Evolutionary conservation across 2,888 invertebrate species (phyloP), one percentile per base, ranked within the genome.

Genomic region (Malachius bipustulatus): DNA sequence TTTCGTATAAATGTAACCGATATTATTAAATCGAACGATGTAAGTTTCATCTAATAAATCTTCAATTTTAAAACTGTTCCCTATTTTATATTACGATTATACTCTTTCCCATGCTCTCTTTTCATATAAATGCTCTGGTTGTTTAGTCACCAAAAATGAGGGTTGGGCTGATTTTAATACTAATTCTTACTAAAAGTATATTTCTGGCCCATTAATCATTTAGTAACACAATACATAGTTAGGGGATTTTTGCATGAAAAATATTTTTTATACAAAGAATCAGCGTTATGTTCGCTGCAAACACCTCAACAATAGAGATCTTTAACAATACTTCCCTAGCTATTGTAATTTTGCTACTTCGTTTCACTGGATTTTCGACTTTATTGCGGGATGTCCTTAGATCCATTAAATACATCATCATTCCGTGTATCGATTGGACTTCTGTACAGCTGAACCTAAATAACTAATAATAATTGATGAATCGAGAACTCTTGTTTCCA

Each of bases 241-340:
- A 49, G 52, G 54, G 55, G 52, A 50, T 51, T 52, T 50, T 55
- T 55, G 55, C 54, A 54, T 54, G 54, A 50, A 56, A 55, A 54
- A 52, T 52, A 51, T 49, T 53, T 54, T 54, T 53, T 45, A 41
- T 41, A 52, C 52, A 55, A 53, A 40, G 44, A 44, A 43, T 40
- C 46, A 42, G 40, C 37, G 46, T 48, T 45, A 44, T 44, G 45
- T 36, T 40, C 40, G 39, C 38, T 38, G 43, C 48, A 45, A 50
- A 49, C 46, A 46, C 46, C 44, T 46, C 43, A 47, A 49, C 49
- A 47, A 50, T 46, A 42, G 47, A 38, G 19, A 26, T 34, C 28
- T 39, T 29, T 32, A 39, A 45, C 39, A 44, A 37, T 34, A 35
- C 36, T 34, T 33, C 42, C 39, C 37, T 34, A 33, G 26, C 29